A percentile compares a stretch with the other conserved stretches of the same genome.
Evolutionary conservation across 2,888 invertebrate genomes (phyloP).

Genomic region (Conops quadrifasciatus): DNA sequence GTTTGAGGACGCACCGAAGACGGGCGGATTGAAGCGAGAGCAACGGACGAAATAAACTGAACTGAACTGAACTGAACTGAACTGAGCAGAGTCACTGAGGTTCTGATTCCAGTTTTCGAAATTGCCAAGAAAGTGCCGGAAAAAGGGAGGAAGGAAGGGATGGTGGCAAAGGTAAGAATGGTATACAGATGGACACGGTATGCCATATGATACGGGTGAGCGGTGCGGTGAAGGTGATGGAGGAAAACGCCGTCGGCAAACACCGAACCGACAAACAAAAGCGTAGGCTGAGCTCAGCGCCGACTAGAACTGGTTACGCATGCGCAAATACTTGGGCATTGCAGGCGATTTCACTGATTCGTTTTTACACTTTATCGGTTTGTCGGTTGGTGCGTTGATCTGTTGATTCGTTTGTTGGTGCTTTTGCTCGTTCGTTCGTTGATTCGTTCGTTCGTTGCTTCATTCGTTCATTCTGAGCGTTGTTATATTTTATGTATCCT

Average conservation of each 20-base stretch:
- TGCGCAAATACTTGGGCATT: slow-evolving; percentile 4
- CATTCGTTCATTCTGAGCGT: too few relatives aligned
- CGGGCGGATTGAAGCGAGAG: too few relatives aligned
- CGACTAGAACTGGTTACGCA: slow-evolving; percentile 20
- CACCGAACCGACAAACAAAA: not conserved
- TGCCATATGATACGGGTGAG: not conserved
- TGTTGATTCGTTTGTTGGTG: not conserved
- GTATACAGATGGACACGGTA: too few relatives aligned
- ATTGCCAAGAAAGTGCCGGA: too few relatives aligned
- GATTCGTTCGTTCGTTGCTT: not conserved
- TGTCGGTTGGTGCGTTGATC: not conserved
- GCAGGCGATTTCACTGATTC: not conserved
- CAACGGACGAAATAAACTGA: too few relatives aligned
- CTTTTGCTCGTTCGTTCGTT: not conserved
- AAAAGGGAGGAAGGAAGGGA: too few relatives aligned
- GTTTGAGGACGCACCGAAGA: too few relatives aligned
- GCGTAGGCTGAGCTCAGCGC: not conserved
- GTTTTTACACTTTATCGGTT: not conserved
- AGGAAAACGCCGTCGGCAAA: not conserved
- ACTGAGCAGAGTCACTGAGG: too few relatives aligned
- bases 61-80: too few relatives aligned
- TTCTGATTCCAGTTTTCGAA: too few relatives aligned
- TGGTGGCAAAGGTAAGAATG: too few relatives aligned
- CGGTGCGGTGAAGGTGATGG: not conserved
- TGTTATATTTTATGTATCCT: too few relatives aligned